phyloP scores from a whole-genome alignment of 2,888 invertebrate species.

The Endotricha flammealis region DNA sequence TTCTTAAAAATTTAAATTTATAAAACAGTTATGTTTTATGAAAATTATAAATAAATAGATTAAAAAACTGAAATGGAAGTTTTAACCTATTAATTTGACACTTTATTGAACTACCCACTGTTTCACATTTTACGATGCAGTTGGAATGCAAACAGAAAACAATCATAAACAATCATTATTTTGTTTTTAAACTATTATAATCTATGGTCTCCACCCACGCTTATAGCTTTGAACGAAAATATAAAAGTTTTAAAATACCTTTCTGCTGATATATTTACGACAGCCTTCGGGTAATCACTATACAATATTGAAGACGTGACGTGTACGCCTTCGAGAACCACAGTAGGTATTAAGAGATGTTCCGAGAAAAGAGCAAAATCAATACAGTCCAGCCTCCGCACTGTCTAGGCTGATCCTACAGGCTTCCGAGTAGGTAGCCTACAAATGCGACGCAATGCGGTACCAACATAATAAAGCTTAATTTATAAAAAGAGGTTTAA shows the following conservation, averaged over 20 bases:
- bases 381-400: conserved; percentile 24
- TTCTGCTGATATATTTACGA: background rate
- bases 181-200: conserved; percentile 6
- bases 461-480: background rate
- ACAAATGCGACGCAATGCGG: conserved; percentile 15
- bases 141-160: conserved; percentile 1
- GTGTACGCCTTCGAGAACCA: background rate
- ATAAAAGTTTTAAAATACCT: conserved; percentile 5
- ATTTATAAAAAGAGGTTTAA: conserved; percentile 2
- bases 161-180: conserved; percentile 9
- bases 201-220: conserved; percentile 2
- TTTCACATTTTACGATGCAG: background rate
- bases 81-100: too few relatives aligned
- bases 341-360: background rate
- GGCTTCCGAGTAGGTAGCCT: conserved; percentile 4
- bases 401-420: conserved; percentile 22
- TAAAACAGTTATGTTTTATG: too few relatives aligned
- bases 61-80: too few relatives aligned
- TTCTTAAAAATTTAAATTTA: too few relatives aligned
- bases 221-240: conserved; percentile 11
- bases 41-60: too few relatives aligned
- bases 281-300: too few relatives aligned
- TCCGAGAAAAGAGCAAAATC: conserved; percentile 21
- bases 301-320: too few relatives aligned
- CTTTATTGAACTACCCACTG: background rate